Evolutionary conservation across 2,113 vertebrate species (phyloP), one percentile per base, ranked within the genome.

Genomic region (Chionodraco myersi): DNA sequence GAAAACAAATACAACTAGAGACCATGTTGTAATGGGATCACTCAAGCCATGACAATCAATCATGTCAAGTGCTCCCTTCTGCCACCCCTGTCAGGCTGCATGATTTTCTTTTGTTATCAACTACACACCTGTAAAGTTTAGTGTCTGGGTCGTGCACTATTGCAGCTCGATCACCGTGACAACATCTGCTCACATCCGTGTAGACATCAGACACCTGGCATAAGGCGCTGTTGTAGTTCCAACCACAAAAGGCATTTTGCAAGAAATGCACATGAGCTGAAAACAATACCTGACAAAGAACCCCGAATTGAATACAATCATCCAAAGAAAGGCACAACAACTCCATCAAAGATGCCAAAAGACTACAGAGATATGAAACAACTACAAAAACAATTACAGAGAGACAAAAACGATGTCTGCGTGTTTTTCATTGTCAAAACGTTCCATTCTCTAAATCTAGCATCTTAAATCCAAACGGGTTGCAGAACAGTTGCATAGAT

Each of bases 401-500:
- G 56, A 30, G 21, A 44, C 59, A 63, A 47, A 16, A 15, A 59
- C 36, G 6, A 41, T 41, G 7, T 41, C 36, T 41, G 36, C 36
- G 6, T 7, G 36, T 41, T 41, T 41, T 41, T 41, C 36, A 41
- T 41, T 41, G 36, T 41, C 3, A 60, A 70, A 57, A 64, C 23
- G 5, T 21, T 41, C 10, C 7, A 47, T 53, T 63, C 34, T 57
- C 21, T 62, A 13, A 53, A 74, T 9, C 30, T 23, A 41, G 41
- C 49, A 48, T 53, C 21, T 80, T 54, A 48, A 60, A 64, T 51
- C 36, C 34, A 54, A 30, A 8, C 0, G 18, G 62, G 36, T 16
- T 11, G 26, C 16, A 73, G 59, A 61, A 70, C 41, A 63, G 75
- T 72, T 72, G 26, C 70, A 72, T 71, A 56, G 48, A 72, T 71